A percentile compares a stretch with the other conserved stretches of the same genome.
Evolutionary conservation across 35 echinoderm and acorn worm genomes (phyloP).

Genomic region (Lytechinus variegatus): DNA sequence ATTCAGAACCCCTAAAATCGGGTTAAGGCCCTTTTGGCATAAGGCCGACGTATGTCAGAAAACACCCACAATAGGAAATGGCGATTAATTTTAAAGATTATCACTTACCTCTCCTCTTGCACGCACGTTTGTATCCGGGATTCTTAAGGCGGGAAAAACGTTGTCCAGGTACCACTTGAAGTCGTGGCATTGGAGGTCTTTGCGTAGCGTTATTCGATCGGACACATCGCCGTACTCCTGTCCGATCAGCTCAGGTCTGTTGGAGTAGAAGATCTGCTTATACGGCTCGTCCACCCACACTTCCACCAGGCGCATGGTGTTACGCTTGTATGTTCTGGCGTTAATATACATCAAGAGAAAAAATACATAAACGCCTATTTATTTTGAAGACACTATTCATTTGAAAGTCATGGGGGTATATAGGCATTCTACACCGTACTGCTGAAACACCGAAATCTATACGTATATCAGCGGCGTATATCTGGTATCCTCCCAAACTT

Average conservation of each 20-base stretch:
- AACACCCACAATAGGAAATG: too few relatives aligned
- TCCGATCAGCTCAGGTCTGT: constrained; percentile 57
- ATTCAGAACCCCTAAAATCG: too few relatives aligned
- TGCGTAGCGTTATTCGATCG: constrained; percentile 50
- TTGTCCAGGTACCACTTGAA: constrained; percentile 92
- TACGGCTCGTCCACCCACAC: constrained; percentile 91
- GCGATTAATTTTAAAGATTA: too few relatives aligned
- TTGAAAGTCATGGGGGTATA: too few relatives aligned
- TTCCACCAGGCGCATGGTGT: constrained; percentile 78
- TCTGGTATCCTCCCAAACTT: too few relatives aligned
- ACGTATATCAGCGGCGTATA: too few relatives aligned
- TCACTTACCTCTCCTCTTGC: constrained; percentile 75
- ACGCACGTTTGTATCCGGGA: constrained; percentile 67
- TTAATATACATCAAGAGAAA: background rate
- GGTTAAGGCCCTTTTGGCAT: too few relatives aligned
- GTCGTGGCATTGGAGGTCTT: constrained; percentile 72
- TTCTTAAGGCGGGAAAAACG: constrained; percentile 65
- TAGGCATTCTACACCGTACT: too few relatives aligned
- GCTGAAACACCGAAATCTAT: too few relatives aligned
- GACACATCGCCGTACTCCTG: constrained; percentile 68
- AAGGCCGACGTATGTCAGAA: too few relatives aligned
- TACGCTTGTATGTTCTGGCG: constrained; percentile 83
- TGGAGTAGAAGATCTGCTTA: constrained; percentile 76
- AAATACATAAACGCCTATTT: background rate
- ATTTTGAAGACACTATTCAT: too few relatives aligned